Conservation (phyloP, 2,113 vertebrate genomes). For the Patagioenas fasciata region DNA sequence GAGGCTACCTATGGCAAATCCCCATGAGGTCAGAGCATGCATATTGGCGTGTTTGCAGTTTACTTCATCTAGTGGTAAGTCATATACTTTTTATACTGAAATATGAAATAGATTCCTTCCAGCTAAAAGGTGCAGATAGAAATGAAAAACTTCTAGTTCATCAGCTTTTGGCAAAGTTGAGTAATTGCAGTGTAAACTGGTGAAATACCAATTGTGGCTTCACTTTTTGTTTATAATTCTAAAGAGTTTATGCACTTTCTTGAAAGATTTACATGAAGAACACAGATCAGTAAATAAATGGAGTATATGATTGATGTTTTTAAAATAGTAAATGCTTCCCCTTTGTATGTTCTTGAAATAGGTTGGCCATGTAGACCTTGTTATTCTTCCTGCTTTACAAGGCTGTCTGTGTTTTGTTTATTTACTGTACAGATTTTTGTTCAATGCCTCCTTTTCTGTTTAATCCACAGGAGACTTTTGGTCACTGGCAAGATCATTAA, state of each 20-base stretch:
- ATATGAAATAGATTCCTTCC: constrained; percentile 29
- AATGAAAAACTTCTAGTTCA: constrained; percentile 31
- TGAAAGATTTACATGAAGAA: constrained; percentile 67
- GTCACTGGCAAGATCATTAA: constrained; percentile 39
- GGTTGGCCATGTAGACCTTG: constrained; percentile 39
- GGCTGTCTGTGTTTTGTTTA: constrained; percentile 68
- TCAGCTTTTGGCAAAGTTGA: constrained; percentile 40
- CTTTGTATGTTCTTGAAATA: constrained; percentile 67
- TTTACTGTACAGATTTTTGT: constrained; percentile 63
- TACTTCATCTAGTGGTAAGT: neutral
- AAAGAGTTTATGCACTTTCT: constrained; percentile 59
- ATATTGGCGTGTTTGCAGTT: neutral
- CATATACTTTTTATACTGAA: neutral
- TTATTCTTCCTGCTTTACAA: constrained; percentile 70
- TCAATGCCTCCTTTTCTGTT: constrained; percentile 58
- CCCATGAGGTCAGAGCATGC: neutral
- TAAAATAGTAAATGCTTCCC: constrained; percentile 75
- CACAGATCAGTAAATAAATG: constrained; percentile 74
- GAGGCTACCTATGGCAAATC: neutral
- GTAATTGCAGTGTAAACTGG: constrained; percentile 58
- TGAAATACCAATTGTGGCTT: constrained; percentile 60
- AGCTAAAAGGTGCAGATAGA: constrained; percentile 35
- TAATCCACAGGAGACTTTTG: constrained; percentile 52
- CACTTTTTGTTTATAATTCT: constrained; percentile 56
- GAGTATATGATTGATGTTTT: constrained; percentile 74